Conservation (phyloP, 2,888 invertebrate species). For the Vanessa cardui region DNA sequence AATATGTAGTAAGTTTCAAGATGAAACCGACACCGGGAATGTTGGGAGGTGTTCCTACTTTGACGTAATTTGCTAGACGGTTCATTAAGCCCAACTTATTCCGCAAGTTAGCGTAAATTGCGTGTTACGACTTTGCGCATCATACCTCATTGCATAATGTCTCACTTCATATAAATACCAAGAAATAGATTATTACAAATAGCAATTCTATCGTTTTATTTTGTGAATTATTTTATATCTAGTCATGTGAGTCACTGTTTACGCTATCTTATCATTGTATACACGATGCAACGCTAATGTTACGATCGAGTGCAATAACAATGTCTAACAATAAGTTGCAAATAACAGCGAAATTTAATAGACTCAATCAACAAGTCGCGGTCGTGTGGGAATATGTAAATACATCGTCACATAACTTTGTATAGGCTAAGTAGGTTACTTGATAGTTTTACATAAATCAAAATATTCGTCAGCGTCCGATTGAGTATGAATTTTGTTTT, state of each 20-base stretch:
- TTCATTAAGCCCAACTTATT: conserved; percentile 52
- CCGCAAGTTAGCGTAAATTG: conserved; percentile 60
- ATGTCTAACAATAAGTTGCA: conserved; percentile 9
- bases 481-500: no score
- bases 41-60: conserved; percentile 14
- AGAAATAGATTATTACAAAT: conserved; percentile 6
- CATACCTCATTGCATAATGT: conserved; percentile 56
- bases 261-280: conserved; percentile 25
- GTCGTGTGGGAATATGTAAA: conserved; percentile 17
- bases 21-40: background rate
- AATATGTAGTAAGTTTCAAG: background rate
- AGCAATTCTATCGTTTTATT: background rate
- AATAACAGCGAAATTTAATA: conserved; percentile 28
- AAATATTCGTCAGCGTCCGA: background rate
- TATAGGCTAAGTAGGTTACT: conserved; percentile 4
- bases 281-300: conserved; percentile 13
- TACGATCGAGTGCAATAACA: conserved; percentile 13
- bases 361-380: conserved; percentile 5
- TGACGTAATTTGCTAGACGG: conserved; percentile 54
- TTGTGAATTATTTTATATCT: conserved; percentile 7
- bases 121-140: conserved; percentile 55
- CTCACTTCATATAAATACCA: conserved; percentile 19
- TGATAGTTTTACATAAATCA: background rate
- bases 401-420: background rate
- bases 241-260: conserved; percentile 30